Conservation (phyloP, 1,140 invertebrate species). For the Pseudomyrmex gracilis region DNA sequence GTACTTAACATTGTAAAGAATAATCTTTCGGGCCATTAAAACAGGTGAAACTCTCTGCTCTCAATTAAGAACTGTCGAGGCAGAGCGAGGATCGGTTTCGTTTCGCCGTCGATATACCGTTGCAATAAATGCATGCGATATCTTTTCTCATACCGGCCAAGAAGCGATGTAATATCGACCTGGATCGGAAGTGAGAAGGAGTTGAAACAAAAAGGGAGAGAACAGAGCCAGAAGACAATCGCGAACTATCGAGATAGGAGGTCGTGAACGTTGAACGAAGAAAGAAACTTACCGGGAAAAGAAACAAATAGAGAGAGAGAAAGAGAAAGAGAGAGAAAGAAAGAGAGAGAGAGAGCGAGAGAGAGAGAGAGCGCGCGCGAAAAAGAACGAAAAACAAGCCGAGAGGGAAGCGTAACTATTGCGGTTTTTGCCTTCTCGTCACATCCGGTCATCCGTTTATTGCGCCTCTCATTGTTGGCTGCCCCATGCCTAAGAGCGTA, state of each 20-base stretch:
- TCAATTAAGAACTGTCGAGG: constrained; percentile 13
- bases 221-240: constrained; percentile 59
- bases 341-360: constrained; percentile 53
- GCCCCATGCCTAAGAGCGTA: constrained; percentile 76
- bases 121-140: constrained; percentile 39
- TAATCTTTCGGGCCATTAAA: background rate
- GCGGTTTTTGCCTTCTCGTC: constrained; percentile 80
- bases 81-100: background rate
- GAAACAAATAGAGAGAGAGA: background rate
- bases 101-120: constrained; percentile 11
- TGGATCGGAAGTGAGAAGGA: constrained; percentile 58
- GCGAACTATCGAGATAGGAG: constrained; percentile 56
- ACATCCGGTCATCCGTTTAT: constrained; percentile 82
- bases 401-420: constrained; percentile 78
- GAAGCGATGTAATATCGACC: constrained; percentile 61
- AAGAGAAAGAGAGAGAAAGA: constrained; percentile 62
- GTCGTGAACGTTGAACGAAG: constrained; percentile 46
- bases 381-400: constrained; percentile 24
- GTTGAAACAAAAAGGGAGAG: constrained; percentile 57
- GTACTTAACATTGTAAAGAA: constrained; percentile 8
- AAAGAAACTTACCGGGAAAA: constrained; percentile 57
- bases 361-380: constrained; percentile 57
- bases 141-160: constrained; percentile 48
- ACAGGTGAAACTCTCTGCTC: background rate
- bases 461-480: constrained; percentile 66